phyloP scores from a whole-genome alignment of 2,888 invertebrate species.

The Herminia tarsipennalis region DNA sequence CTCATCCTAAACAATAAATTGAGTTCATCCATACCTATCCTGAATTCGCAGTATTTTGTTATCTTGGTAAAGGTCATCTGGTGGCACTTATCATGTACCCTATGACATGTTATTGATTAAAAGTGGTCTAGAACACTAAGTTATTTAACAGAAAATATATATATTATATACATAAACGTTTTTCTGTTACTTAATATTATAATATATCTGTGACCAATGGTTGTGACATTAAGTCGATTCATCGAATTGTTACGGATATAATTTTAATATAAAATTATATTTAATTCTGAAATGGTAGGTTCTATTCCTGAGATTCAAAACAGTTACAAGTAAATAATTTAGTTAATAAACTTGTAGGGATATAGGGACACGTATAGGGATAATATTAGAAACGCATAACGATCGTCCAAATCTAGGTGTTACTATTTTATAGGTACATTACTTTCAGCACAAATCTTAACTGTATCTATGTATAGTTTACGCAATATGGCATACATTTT shows the following conservation, averaged over 20 bases:
- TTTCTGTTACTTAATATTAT: conserved; percentile 15
- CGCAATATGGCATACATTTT: too few species aligned
- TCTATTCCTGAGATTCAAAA: too few species aligned
- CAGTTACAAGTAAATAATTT: too few species aligned
- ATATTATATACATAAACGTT: too few species aligned
- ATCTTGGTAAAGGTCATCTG: conserved; percentile 17
- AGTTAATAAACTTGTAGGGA: too few species aligned
- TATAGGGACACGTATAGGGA: too few species aligned
- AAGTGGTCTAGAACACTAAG: conserved; percentile 10
- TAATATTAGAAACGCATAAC: too few species aligned
- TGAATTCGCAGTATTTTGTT: conserved; percentile 11
- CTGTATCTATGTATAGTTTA: too few species aligned
- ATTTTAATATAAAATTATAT: conserved; percentile 17
- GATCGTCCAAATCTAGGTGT: too few species aligned
- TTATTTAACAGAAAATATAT: neutral
- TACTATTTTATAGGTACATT: too few species aligned
- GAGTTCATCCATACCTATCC: neutral
- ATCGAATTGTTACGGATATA: conserved; percentile 22
- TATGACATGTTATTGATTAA: conserved; percentile 26
- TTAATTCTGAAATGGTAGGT: neutral
- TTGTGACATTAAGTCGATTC: conserved; percentile 21
- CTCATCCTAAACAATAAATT: neutral
- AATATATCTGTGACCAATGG: conserved; percentile 21
- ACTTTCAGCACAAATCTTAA: too few species aligned
- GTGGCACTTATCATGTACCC: conserved; percentile 32